phyloP scores from a whole-genome alignment of 2,888 invertebrate species.

The Pediacus dermestoides region DNA sequence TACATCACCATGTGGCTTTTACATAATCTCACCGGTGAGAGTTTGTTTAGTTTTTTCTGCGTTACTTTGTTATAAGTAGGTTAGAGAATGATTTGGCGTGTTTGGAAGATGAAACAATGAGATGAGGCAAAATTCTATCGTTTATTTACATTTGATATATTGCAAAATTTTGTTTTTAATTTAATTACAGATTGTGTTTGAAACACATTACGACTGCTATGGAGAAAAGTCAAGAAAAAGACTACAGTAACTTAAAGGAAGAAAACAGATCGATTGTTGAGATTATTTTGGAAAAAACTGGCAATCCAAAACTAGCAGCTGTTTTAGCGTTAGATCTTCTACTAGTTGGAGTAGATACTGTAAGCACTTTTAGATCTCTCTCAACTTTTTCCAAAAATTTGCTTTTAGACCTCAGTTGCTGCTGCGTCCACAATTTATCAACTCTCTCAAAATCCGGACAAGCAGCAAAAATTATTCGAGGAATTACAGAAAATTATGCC shows the following conservation, averaged over 20 bases:
- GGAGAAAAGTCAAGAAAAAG: constrained; percentile 49
- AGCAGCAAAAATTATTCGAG: constrained; percentile 61
- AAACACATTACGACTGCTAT: constrained; percentile 56
- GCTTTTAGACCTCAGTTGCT: constrained; percentile 65
- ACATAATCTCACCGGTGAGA: too few relatives aligned
- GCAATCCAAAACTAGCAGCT: constrained; percentile 60
- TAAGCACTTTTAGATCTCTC: constrained; percentile 34
- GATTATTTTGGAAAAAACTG: constrained; percentile 55
- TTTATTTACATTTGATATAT: constrained; percentile 6
- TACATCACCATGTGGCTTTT: too few relatives aligned
- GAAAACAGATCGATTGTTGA: constrained; percentile 56
- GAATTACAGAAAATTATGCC: constrained; percentile 62
- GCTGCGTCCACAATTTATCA: constrained; percentile 72
- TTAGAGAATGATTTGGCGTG: too few relatives aligned
- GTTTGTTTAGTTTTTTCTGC: too few relatives aligned
- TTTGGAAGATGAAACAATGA: too few relatives aligned
- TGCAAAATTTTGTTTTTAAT: constrained; percentile 4
- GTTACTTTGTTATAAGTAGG: too few relatives aligned
- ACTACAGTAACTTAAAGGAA: constrained; percentile 43
- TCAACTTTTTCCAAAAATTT: not conserved
- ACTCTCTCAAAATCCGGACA: constrained; percentile 66
- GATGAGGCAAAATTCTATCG: constrained; percentile 2
- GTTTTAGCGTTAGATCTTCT: constrained; percentile 74
- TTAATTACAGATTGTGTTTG: constrained; percentile 53
- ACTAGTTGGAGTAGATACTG: constrained; percentile 78